A percentile compares a stretch with the other conserved stretches of the same genome.
These are phyloP conservation scores for Anableps anableps DNA, from an alignment of 2,797 vertebrate genomes.

Conservation along the genomic window DNA sequence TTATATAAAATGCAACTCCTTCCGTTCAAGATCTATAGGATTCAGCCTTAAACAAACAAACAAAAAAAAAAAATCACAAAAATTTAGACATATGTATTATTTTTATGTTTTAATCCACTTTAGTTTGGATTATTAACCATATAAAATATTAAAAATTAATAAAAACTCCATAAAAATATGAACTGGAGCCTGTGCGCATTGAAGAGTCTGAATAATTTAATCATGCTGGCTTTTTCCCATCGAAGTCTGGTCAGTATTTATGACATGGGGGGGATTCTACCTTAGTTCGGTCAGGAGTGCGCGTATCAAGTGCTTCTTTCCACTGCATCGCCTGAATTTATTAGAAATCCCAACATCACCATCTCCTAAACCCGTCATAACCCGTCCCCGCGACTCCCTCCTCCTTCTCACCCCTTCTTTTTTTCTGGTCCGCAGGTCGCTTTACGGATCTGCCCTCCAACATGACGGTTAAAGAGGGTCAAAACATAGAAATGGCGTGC, in stretches of 20 bases:
- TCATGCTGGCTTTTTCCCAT: not conserved
- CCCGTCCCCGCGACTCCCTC: not conserved
- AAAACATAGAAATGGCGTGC: conserved; percentile 96
- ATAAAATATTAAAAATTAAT: not conserved
- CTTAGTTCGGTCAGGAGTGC: not conserved
- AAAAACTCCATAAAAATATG: not conserved
- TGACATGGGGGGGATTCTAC: not conserved
- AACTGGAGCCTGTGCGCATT: not conserved
- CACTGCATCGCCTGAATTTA: not conserved
- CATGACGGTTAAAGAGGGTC: conserved; percentile 91
- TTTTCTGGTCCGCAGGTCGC: conserved; percentile 83
- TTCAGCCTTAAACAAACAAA: not conserved
- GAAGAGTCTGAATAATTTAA: conserved; percentile 1
- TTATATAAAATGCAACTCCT: not conserved
- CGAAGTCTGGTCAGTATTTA: not conserved
- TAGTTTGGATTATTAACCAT: not conserved
- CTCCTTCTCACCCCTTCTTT: not conserved
- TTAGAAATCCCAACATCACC: not conserved
- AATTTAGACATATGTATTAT: no score
- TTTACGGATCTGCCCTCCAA: conserved; percentile 94
- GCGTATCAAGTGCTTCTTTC: not conserved
- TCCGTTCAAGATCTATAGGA: not conserved
- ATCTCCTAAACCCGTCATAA: not conserved
- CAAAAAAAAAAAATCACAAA: not conserved
- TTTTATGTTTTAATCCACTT: not conserved